Conservation (phyloP, 2,113 vertebrate genomes). For the Porphyrio hochstetteri region DNA sequence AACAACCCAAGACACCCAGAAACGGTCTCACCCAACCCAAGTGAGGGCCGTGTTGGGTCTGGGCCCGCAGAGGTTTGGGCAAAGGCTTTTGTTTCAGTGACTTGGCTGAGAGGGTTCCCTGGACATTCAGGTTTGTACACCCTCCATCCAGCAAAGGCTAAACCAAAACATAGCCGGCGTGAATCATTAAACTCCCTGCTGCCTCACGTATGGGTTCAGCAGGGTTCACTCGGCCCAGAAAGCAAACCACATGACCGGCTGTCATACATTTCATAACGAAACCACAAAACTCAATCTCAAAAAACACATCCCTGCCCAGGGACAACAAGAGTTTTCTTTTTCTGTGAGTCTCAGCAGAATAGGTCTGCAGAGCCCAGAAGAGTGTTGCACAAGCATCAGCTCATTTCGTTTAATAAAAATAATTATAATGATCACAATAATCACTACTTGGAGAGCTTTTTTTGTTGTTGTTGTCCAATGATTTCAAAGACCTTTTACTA, state of each 20-base stretch:
- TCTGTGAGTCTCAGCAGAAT: background rate
- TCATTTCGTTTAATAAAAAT: slow-evolving; percentile 50
- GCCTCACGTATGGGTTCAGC: background rate
- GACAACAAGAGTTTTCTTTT: slow-evolving; percentile 17
- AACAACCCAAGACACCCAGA: rapidly evolving
- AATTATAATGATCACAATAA: slow-evolving; percentile 32
- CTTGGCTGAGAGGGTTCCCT: background rate
- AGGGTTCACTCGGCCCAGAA: slow-evolving; percentile 33
- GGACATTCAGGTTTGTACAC: background rate
- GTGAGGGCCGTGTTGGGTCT: rapidly evolving
- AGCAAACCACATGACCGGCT: slow-evolving; percentile 30
- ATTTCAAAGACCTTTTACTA: slow-evolving; percentile 22
- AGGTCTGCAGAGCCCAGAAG: background rate
- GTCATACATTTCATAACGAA: slow-evolving; percentile 54
- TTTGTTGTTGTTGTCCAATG: background rate
- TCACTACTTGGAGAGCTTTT: background rate
- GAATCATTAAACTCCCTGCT: slow-evolving; percentile 18
- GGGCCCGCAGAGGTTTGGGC: background rate
- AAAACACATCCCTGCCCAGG: slow-evolving; percentile 54
- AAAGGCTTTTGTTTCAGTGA: background rate
- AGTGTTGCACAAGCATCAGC: slow-evolving; percentile 36
- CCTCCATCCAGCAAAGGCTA: background rate
- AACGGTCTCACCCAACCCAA: background rate
- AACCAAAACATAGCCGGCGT: background rate
- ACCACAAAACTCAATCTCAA: slow-evolving; percentile 49